Evolutionary conservation across 1,140 invertebrate genomes (phyloP).

Genomic region (Habropoda laboriosa): DNA sequence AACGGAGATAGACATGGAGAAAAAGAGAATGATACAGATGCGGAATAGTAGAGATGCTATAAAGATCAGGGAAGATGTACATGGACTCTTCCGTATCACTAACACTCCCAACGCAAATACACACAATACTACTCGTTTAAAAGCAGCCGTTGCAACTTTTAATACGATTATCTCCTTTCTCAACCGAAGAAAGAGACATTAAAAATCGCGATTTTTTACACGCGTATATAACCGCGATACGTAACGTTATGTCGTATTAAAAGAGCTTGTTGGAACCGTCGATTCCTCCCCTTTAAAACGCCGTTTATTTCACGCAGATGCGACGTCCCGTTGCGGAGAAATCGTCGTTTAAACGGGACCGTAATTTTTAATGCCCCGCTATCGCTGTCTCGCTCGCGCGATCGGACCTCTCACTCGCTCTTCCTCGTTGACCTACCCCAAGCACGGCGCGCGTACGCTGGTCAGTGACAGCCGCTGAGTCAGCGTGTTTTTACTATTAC

Average conservation of each 20-base stretch:
- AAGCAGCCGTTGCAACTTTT: too few species aligned
- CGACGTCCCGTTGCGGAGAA: not conserved
- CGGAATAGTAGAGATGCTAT: not conserved
- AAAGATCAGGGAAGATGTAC: not conserved
- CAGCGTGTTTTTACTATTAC: not conserved
- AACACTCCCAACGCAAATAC: too few species aligned
- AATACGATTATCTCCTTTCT: too few species aligned
- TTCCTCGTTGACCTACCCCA: not conserved
- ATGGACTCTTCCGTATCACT: too few species aligned
- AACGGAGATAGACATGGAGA: too few species aligned
- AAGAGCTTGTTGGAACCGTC: not conserved
- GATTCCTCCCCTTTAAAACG: not conserved
- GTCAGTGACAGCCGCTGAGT: not conserved
- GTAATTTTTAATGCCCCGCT: not conserved
- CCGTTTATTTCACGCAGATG: not conserved
- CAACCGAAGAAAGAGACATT: not conserved
- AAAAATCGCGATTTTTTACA: not conserved
- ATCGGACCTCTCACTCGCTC: not conserved
- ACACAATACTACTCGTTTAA: too few species aligned
- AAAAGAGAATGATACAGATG: not conserved
- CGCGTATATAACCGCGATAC: too few species aligned
- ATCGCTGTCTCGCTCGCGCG: not conserved
- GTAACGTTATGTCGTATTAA: too few species aligned
- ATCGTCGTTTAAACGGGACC: not conserved
- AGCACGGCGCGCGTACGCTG: not conserved